A percentile compares a stretch with the other conserved stretches of the same genome.
phyloP scores from a whole-genome alignment of 1,140 invertebrate genomes.

The Drosophila suzukii region DNA sequence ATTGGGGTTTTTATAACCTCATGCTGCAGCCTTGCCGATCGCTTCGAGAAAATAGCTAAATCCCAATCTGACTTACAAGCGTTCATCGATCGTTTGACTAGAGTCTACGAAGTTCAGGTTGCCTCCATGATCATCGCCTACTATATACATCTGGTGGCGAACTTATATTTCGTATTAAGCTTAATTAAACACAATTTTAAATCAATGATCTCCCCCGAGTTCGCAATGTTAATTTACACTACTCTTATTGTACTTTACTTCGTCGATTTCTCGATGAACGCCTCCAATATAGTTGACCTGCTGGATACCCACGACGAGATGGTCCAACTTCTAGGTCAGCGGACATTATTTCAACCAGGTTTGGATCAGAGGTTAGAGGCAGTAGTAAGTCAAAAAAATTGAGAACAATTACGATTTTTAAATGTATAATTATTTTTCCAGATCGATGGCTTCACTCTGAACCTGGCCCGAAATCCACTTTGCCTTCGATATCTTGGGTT shows the following conservation, averaged over 20 bases:
- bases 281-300: conserved; percentile 27
- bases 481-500: conserved; percentile 18
- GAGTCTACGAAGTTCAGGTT: conserved; percentile 26
- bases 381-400: conserved; percentile 16
- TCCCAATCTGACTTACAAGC: conserved; percentile 36
- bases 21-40: conserved; percentile 57
- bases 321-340: conserved; percentile 3
- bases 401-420: not conserved
- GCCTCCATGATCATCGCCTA: conserved; percentile 11
- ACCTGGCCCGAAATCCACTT: conserved; percentile 37
- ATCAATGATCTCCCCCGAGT: not conserved
- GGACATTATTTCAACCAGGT: not conserved
- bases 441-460: conserved; percentile 37
- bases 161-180: conserved; percentile 13
- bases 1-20: conserved; percentile 18
- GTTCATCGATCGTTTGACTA: conserved; percentile 11
- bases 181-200: not conserved
- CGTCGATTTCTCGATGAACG: conserved; percentile 19
- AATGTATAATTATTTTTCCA: not conserved
- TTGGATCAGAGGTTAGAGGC: conserved; percentile 47
- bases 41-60: conserved; percentile 31
- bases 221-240: not conserved
- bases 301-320: conserved; percentile 25
- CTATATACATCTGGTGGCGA: conserved; percentile 22
- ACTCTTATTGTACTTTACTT: conserved; percentile 7